Evolutionary conservation across 2,888 invertebrate species (phyloP), one percentile per base, ranked within the genome.

Genomic region (Apamea sordens): DNA sequence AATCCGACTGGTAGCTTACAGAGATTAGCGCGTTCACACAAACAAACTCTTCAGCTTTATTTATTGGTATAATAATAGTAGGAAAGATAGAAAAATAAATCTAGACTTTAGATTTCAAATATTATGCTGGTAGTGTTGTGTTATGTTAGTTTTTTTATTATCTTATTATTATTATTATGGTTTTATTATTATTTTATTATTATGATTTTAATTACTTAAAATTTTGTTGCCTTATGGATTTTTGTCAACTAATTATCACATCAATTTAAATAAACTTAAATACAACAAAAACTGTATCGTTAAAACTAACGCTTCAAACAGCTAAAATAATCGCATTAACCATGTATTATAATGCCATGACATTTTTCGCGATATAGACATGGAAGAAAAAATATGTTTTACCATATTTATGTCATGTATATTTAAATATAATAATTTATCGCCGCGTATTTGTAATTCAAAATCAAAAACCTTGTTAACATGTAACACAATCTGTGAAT

Each of bases 401-500:
- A 73, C 56, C 65, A 82, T 73, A 74, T 74, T 77, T 73, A 71
- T 71, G 71, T 82, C 77, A 71, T 69, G 71, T 88, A 76, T 79
- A 82, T 80, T 84, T 77, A 82, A 79, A 82, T 84, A 10, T 63
- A 10, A 63, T 77, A 79, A 74, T 80, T 78, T 75, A 80, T 70
- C 32, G 41, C 65, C 59, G 41, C 24, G 41, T 11, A 71, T 84
- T 77, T 74, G 73, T 79, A 70, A 79, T 73, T 73, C 72, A 67
- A 68, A 67, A 74, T 63, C 63, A 28, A 64, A 64, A 61, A 53
- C 53, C 71, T 86, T 84, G 77, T 77, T 76, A 78, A 77, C 67
- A 86, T 77, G 70, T 84, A 67, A 86, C 59, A 86, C 56, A 83
- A 77, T 83, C 53, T 63, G 74, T 50, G 63, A 73, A 84, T 86